Evolutionary conservation across 2,113 vertebrate species (phyloP).

Genomic region (Poecile atricapillus): DNA sequence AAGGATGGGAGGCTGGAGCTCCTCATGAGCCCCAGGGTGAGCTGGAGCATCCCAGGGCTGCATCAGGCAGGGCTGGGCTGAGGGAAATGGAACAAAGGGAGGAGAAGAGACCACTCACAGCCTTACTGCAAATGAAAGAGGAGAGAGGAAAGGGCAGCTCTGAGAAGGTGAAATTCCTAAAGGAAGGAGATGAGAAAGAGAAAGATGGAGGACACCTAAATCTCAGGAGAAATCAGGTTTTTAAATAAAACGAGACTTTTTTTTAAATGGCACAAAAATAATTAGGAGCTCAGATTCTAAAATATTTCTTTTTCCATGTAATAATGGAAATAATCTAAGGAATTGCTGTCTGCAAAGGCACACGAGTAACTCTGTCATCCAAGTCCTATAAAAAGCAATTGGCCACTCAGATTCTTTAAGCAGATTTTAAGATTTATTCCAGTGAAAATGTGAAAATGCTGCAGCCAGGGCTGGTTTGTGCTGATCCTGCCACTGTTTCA

Average conservation of each 20-base stretch:
- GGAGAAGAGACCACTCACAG: neutral
- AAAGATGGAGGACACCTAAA: neutral
- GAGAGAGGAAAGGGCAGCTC: neutral
- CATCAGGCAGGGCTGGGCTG: neutral
- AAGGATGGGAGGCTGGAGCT: neutral
- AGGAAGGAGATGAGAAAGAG: neutral
- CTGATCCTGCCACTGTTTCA: neutral
- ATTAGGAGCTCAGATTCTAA: neutral
- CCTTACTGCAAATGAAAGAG: neutral
- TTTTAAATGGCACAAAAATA: neutral
- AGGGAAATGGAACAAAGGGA: neutral
- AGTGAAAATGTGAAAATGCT: neutral
- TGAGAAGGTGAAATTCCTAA: neutral
- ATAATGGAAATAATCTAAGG: neutral
- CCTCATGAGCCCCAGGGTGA: neutral
- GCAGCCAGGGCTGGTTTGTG: rapidly evolving
- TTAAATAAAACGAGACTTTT: neutral
- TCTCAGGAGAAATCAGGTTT: neutral
- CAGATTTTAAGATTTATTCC: neutral
- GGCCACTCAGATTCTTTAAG: neutral
- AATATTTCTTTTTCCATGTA: neutral
- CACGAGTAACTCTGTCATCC: neutral
- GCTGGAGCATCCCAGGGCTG: neutral
- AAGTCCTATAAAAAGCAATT: neutral
- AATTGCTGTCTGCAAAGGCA: neutral